Base-by-base conservation (phyloP, 2,888 invertebrate species). In the Seira sanloemensis region DNA sequence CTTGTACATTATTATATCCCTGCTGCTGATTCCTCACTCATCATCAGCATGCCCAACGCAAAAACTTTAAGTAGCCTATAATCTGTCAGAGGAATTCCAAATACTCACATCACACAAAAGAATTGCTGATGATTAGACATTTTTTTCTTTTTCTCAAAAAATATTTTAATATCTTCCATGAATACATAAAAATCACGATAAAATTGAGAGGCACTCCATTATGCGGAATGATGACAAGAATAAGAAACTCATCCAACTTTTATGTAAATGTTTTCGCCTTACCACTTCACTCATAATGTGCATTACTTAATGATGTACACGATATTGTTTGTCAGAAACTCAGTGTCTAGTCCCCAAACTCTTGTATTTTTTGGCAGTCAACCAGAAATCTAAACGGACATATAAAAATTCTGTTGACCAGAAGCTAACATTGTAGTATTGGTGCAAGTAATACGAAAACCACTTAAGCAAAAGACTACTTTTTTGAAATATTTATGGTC, bases 401-500 rank as follows among this genome's bases (percentile, higher is more conserved):
- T 26, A n/a, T 58, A 27, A 24, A 78, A 72, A 69, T 71, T 78
- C 58, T 26, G 19, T 78, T 27, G n/a, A 7, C 23, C 54, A 25
- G 25, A 24, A 50, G 18, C n/a, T n/a, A n/a, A n/a, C n/a, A n/a
- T n/a, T n/a, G n/a, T n/a, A n/a, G n/a, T n/a, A n/a, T n/a, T n/a
- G n/a, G n/a, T n/a, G n/a, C n/a, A n/a, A n/a, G n/a, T n/a, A n/a
- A 37, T 12, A 37, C 12, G 12, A 75, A 69, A 69, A 37, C 74
- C 68, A 74, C 74, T 81, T 81, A 81, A 75, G 75, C 69, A 75
- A 75, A 81, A 74, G 69, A 75, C 18, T n/a, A n/a, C n/a, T n/a
- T 81, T 76, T 76, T 71, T 82, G 72, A 82, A 76, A 76, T 82
- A 82, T 82, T 82, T 82, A 82, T 76, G 76, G 67, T 27, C 16